Evolutionary conservation across 2,113 vertebrate genomes (phyloP), one percentile per base, ranked within the genome.

Genomic region (Galeopterus variegatus): DNA sequence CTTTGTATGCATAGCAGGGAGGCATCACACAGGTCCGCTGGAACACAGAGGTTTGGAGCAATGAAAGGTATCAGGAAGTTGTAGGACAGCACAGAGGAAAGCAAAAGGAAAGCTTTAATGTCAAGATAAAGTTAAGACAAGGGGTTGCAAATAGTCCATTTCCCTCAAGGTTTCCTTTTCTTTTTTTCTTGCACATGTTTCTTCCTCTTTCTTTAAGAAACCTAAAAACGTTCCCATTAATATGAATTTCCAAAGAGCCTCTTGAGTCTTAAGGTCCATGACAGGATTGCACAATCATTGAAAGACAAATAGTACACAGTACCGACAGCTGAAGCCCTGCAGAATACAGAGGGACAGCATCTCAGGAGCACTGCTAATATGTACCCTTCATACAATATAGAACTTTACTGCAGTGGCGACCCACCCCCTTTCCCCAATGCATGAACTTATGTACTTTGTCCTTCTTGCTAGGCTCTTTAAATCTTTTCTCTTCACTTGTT

Each of bases 121-220:
- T 94, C 64, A 62, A 89, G 82, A 87, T 91, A 89, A 95, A 93
- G 76, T 79, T 60, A 91, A 94, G 93, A 96, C 33, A 48, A 90
- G 31, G 24, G 26, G 45, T 79, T 96, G 41, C 28, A 83, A 72
- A 96, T 33, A 36, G n/a, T 31, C 26, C 8, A 5, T 58, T 76
- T 70, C 48, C 21, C 86, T 54, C 41, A 52, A 18, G 65, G 52
- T 92, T 93, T 88, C 33, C 93, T 73, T 45, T 64, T 31, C 17
- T 50, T 24, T 52, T 62, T 60, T 72, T 26, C n/a, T 83, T 41
- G 26, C 11, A n/a, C 3, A 6, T 56, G 24, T 93, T 92, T 92
- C 14, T 79, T 69, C n/a, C 21, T 54, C 67, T 79, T 81, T 8
- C 45, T 91, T 93, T 48, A 90, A 41, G 56, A 95, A 80, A 81